Base-by-base conservation (phyloP, 2,888 invertebrate genomes). In the Agapostemon virescens region DNA sequence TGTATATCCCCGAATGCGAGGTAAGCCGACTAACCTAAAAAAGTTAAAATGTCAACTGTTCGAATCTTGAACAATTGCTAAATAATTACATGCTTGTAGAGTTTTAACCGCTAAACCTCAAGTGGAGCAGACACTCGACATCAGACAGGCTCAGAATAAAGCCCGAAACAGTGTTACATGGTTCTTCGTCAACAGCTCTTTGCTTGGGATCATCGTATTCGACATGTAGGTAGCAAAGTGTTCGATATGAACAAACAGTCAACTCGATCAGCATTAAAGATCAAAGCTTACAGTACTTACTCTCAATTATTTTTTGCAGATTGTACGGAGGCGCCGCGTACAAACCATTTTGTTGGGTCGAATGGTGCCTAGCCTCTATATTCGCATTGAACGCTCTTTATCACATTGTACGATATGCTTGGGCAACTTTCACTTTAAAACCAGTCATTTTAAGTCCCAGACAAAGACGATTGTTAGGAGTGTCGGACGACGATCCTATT, bases 101-200 rank as follows among this genome's bases (percentile, higher is more conserved):
- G 88, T 92, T 75, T 85, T 91, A 69, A 91, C 90, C 26, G 89
- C 92, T 5, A 92, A 94, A 17, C 93, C 93, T 64, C 91, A 94
- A 78, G 93, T 95, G 66, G 93, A 94, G 85, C 93, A 93, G 84
- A 94, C 94, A 36, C 92, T 95, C 40, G 93, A 94, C 74, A 84
- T 95, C 17, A 94, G 93, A 69, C 94, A 94, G 85, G 93, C 92
- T 0, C 93, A 94, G 77, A 93, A 91, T 80, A 94, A 93, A 89
- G 93, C 94, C 4, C 93, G 93, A 11, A 93, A 90, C 72, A 93
- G 94, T 33, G 89, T 95, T n/a, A 93, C 94, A 84, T 95, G 95
- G 95, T 94, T 95, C 68, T 88, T 93, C 17, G 89, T 95, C 23
- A 95, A 95, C 88, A 92, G 93, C n/a, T 88, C 92, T 15, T 86